A percentile compares a stretch with the other conserved stretches of the same genome.
Evolutionary conservation across 92 coral and sea anemone species (phyloP).

Genomic region (Muricea muricata): DNA sequence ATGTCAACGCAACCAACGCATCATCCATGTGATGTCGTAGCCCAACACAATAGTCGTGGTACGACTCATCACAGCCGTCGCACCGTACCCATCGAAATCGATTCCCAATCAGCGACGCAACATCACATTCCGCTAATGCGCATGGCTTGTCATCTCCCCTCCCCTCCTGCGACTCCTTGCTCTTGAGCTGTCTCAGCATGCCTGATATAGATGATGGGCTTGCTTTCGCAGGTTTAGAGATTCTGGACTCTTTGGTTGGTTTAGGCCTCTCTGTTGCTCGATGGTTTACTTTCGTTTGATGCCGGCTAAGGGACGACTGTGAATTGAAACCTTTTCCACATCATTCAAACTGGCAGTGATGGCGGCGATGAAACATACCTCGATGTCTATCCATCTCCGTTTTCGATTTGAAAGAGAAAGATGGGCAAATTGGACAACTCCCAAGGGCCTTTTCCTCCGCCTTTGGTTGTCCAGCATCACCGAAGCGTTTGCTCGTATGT

Average conservation of each 20-base stretch:
- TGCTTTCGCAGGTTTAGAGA: constrained; percentile 4
- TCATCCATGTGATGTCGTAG: neutral
- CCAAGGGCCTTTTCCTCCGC: constrained; percentile 18
- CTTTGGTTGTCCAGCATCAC: constrained; percentile 13
- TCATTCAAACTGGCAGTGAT: constrained; percentile 2
- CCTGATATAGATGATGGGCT: neutral
- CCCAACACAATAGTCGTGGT: constrained; percentile 1
- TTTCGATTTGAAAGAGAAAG: constrained; percentile 22
- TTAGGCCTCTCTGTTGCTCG: constrained; percentile 18
- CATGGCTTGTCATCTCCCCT: neutral
- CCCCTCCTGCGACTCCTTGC: constrained; percentile 8
- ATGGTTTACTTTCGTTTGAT: neutral
- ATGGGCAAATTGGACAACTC: neutral
- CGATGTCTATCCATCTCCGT: neutral
- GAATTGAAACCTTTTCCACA: constrained; percentile 7
- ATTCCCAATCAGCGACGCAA: neutral
- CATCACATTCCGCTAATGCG: constrained; percentile 8
- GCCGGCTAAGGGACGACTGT: neutral
- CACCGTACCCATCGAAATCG: constrained; percentile 4
- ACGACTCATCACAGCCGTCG: constrained; percentile 1
- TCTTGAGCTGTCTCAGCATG: constrained; percentile 11
- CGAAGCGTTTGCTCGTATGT: neutral
- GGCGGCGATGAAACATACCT: constrained; percentile 19
- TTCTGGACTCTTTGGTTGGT: neutral
- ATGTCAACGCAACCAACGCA: neutral